Evolutionary conservation across 2,888 invertebrate genomes (phyloP), one percentile per base, ranked within the genome.

Genomic region (Patella pellucida): DNA sequence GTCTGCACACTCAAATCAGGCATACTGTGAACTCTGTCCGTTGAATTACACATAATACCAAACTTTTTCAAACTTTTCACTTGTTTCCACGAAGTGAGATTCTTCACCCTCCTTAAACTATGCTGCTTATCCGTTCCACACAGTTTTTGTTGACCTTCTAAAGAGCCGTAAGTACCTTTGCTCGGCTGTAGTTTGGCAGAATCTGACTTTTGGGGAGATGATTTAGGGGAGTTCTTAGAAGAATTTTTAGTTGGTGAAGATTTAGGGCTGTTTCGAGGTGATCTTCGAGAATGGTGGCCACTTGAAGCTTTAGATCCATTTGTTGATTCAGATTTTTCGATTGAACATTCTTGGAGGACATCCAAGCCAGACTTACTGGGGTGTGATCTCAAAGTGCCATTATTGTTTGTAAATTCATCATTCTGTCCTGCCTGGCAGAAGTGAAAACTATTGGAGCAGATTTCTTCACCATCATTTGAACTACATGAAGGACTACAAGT

Each of bases 371-470:
- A 51, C 69, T 69, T 69, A 27, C 51, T 27, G 31, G 41, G n/a
- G 11, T n/a, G 51, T 31, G n/a, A n/a, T 69, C 31, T 69, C 15
- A 69, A 41, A 51, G 19, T 51, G n/a, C 69, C n/a, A 69, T 31
- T 69, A 62, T 19, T 23, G 69, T 69, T 41, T 51, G 50, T 12
- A 69, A n/a, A 69, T n/a, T 31, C 51, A 51, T 69, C 69, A 50
- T 69, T 69, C n/a, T 69, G 50, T 27, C 51, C 71, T 3, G 73
- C 62, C 52, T 83, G 82, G 79, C 85, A 85, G 75, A 87, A 85
- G 72, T 87, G 87, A 74, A 87, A 88, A 80, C 88, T 88, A 77
- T 85, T 86, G 9, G 87, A 84, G 69, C 85, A 85, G 56, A 86
- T 86, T 54, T 88, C 88, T 56, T 85, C 86, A 3, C 83, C 85